Evolutionary conservation across 2,888 invertebrate genomes (phyloP), one percentile per base, ranked within the genome.

Genomic region (Nomada hirtipes): DNA sequence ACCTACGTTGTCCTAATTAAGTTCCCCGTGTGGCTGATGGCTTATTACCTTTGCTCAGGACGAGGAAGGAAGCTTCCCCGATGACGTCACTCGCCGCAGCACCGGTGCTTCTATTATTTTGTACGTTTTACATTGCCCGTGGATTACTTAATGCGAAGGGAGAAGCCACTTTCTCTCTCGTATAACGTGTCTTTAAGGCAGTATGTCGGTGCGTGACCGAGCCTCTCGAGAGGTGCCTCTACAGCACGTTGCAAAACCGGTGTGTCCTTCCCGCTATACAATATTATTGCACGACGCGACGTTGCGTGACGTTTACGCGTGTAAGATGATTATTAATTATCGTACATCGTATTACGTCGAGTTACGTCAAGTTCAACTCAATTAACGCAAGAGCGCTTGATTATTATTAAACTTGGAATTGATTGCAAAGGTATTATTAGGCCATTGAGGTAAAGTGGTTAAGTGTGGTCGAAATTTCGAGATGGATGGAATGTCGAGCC

Each of bases 161-260:
- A 79, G 82, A 84, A 83, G 79, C 74, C 84, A 83, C 87, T 88
- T 88, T 88, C 87, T 88, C 88, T 88, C 88, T 88, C 88, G 76
- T 71, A 60, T 86, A 88, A 86, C 81, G 82, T 79, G 78, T 83
- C 84, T 88, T 88, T 85, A 79, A 86, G 84, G 73, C 84, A 76
- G 82, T 70, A 70, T 71, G 77, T 74, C 82, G 83, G 61, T 79
- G 83, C 86, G 82, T 85, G 88, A 80, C 82, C 79, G 79, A 75
- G 82, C 47, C 63, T 60, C 59, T 67, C 29, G 52, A 44, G 60
- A 67, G 60, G 60, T 23, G 69, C 68, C 53, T 18, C 52, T 79
- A 79, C 55, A 72, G 79, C 47, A n/a, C 64, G 67, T 86, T 86
- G 64, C 86, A 87, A 87, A 85, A 86, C 74, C 79, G 64, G 76